phyloP scores from a whole-genome alignment of 2,797 vertebrate genomes.

The Myotis myotis region DNA sequence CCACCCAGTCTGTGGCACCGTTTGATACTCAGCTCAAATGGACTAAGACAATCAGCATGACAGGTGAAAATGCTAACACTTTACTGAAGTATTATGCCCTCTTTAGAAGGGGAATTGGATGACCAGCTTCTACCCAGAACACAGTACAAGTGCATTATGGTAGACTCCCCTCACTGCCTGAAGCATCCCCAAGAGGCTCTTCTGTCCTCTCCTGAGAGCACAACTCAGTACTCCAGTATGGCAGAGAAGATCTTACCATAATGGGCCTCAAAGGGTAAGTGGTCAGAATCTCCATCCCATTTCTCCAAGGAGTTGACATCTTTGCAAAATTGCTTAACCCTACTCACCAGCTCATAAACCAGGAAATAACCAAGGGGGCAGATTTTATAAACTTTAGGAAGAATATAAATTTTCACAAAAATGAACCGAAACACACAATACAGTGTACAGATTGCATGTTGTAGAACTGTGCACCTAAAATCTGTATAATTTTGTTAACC shows the following conservation, averaged over 20 bases:
- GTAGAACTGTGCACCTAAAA: neutral
- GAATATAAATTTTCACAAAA: neutral
- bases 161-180: neutral
- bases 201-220: neutral
- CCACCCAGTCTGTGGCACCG: neutral
- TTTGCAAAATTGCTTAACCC: neutral
- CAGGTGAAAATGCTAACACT: neutral
- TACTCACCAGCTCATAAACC: neutral
- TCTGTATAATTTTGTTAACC: neutral
- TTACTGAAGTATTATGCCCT: neutral
- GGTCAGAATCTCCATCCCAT: neutral
- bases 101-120: neutral
- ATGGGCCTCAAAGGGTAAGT: neutral
- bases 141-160: neutral
- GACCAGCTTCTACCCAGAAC: neutral
- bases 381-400: constrained; percentile 11
- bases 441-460: neutral
- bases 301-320: neutral
- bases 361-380: neutral
- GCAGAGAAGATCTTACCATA: neutral
- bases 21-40: neutral
- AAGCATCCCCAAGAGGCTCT: neutral
- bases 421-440: neutral
- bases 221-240: neutral
- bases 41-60: neutral